A percentile compares a stretch with the other conserved stretches of the same genome.
Conservation (phyloP, 1,140 invertebrate species). For the Halotydeus destructor region DNA sequence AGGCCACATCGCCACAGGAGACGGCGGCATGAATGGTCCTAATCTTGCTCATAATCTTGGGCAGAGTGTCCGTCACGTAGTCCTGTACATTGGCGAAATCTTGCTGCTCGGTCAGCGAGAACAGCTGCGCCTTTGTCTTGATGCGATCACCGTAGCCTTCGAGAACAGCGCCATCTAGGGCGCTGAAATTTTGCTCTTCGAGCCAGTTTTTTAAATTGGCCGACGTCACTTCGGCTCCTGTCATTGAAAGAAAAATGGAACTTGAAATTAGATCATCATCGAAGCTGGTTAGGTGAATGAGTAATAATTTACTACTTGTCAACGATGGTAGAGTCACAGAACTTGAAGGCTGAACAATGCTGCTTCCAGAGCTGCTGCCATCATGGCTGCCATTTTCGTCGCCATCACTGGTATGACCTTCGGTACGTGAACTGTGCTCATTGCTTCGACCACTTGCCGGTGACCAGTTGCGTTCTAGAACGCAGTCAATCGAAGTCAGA, state of each 20-base stretch:
- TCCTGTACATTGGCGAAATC: slow-evolving; percentile 31
- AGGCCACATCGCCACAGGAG: slow-evolving; percentile 16
- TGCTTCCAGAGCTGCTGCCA: too few species aligned
- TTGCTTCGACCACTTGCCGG: too few species aligned
- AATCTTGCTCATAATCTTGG: slow-evolving; percentile 44
- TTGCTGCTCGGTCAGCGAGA: background rate
- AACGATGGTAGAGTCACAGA: too few species aligned
- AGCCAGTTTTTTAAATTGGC: slow-evolving; percentile 76
- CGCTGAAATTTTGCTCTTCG: slow-evolving; percentile 58
- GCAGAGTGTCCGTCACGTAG: slow-evolving; percentile 45
- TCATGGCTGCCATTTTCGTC: too few species aligned
- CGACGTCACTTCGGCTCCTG: slow-evolving; percentile 19
- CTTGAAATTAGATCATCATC: too few species aligned
- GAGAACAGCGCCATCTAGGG: slow-evolving; percentile 61
- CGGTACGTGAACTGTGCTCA: too few species aligned
- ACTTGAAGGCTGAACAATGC: too few species aligned
- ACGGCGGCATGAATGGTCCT: slow-evolving; percentile 18
- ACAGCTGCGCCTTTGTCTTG: slow-evolving; percentile 4
- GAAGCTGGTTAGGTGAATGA: too few species aligned
- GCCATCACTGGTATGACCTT: too few species aligned
- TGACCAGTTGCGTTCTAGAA: too few species aligned
- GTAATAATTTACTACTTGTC: too few species aligned
- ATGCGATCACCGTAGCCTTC: slow-evolving; percentile 49
- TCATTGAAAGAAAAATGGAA: slow-evolving; percentile 3
- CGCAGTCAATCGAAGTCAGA: too few species aligned